A percentile compares a stretch with the other conserved stretches of the same genome.
Evolutionary conservation across 2,888 invertebrate species (phyloP).

Genomic region (Cotesia congregata): DNA sequence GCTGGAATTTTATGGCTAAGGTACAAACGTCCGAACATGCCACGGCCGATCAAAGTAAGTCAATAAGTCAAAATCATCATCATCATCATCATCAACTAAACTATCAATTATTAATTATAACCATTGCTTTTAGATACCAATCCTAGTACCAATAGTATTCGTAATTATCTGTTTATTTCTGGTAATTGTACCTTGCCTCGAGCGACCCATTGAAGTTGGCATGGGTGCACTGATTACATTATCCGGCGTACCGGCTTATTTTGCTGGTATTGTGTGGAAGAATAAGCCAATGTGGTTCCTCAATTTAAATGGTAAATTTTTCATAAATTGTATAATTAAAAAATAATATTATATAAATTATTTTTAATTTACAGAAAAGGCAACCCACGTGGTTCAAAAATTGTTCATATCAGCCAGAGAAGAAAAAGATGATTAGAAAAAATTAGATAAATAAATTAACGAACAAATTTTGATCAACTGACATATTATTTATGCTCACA

Average conservation of each 20-base stretch:
- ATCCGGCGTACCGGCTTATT: conserved; percentile 88
- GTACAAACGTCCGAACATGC: conserved; percentile 83
- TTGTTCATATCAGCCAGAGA: conserved; percentile 84
- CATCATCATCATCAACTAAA: neutral
- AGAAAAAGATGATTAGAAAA: conserved; percentile 71
- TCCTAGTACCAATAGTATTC: conserved; percentile 83
- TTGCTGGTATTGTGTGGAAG: conserved; percentile 78
- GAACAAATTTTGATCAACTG: conserved; percentile 8
- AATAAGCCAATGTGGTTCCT: conserved; percentile 77
- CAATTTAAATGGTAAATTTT: conserved; percentile 75
- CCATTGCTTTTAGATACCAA: conserved; percentile 74
- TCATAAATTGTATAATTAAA: neutral
- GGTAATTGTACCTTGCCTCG: conserved; percentile 83
- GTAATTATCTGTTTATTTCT: conserved; percentile 84
- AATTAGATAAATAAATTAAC: conserved; percentile 16
- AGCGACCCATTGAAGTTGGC: conserved; percentile 84
- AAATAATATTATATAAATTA: conserved; percentile 38
- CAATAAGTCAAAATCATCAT: conserved; percentile 18
- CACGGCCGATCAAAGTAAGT: conserved; percentile 86
- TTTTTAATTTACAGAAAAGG: conserved; percentile 71
- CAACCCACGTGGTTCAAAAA: conserved; percentile 79
- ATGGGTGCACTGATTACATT: conserved; percentile 84
- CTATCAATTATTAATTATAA: neutral
- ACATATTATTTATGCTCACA: neutral
- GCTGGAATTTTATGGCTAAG: conserved; percentile 88